phyloP scores from a whole-genome alignment of 2,888 invertebrate species.

The Melipona beecheii region DNA sequence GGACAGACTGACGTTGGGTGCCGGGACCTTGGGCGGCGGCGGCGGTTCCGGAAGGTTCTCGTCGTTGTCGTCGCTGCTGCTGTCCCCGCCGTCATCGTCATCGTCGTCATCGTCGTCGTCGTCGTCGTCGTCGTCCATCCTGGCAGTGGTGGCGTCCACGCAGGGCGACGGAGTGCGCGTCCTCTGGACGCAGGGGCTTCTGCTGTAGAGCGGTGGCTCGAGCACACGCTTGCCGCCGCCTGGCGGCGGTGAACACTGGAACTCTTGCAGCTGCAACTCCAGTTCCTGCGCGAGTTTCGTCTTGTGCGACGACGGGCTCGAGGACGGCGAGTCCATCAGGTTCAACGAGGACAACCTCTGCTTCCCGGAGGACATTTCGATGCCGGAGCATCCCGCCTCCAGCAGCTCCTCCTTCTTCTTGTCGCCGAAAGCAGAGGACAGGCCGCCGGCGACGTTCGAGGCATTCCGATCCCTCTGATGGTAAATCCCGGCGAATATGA shows the following conservation, averaged over 20 bases:
- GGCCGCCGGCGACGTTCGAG: slow-evolving; percentile 81
- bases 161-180: slow-evolving; percentile 81
- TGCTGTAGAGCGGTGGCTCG: slow-evolving; percentile 78
- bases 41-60: slow-evolving; percentile 88
- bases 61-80: slow-evolving; percentile 84
- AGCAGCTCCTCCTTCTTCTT: slow-evolving; percentile 91
- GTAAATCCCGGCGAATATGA: slow-evolving; percentile 95
- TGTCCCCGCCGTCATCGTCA: slow-evolving; percentile 83
- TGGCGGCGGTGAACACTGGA: slow-evolving; percentile 86
- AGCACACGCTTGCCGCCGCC: slow-evolving; percentile 78
- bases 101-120: slow-evolving; percentile 76
- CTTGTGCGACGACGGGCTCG: slow-evolving; percentile 79
- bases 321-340: slow-evolving; percentile 75
- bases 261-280: slow-evolving; percentile 88
- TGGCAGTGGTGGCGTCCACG: slow-evolving; percentile 80
- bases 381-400: slow-evolving; percentile 90
- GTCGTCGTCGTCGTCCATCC: slow-evolving; percentile 83
- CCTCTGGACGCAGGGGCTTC: slow-evolving; percentile 74
- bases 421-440: slow-evolving; percentile 84
- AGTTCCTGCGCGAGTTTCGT: slow-evolving; percentile 82
- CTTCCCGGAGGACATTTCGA: slow-evolving; percentile 83
- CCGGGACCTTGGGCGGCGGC: slow-evolving; percentile 87
- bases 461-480: slow-evolving; percentile 89
- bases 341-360: slow-evolving; percentile 80
- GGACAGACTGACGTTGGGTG: slow-evolving; percentile 82